These are phyloP conservation scores for Rhea americana DNA, from an alignment of 2,113 vertebrate genomes.

Conservation along the genomic window DNA sequence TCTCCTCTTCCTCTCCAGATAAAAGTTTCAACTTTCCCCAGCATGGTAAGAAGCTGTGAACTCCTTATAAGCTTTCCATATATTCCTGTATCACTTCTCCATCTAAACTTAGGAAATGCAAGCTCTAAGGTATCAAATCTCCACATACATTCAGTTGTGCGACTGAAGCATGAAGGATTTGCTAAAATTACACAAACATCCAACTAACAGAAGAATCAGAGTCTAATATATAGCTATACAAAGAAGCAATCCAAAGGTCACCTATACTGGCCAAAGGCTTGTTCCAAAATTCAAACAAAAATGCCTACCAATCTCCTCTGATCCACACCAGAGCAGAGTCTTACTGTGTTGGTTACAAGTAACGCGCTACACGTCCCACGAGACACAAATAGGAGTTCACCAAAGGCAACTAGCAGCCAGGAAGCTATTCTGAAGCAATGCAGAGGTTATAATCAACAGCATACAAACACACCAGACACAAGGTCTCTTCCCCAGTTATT, in stretches of 20 bases:
- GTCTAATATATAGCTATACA: not conserved
- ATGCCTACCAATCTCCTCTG: rapidly evolving
- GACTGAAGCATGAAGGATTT: rapidly evolving
- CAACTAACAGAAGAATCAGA: not conserved
- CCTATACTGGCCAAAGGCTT: not conserved
- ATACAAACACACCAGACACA: rapidly evolving
- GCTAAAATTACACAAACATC: not conserved
- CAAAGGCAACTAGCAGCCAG: not conserved
- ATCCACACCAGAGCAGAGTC: not conserved
- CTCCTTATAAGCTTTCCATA: rapidly evolving
- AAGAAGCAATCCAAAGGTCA: rapidly evolving
- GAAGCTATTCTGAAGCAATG: rapidly evolving
- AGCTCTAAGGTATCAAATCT: not conserved
- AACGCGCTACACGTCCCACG: not conserved
- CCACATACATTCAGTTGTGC: not conserved
- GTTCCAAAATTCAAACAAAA: not conserved
- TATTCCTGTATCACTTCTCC: rapidly evolving
- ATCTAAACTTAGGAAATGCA: not conserved
- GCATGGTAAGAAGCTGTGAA: not conserved
- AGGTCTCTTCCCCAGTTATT: not conserved
- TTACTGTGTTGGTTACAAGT: not conserved
- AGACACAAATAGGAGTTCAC: not conserved
- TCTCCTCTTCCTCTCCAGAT: not conserved
- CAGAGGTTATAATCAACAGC: rapidly evolving
- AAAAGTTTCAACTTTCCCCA: not conserved